Percentiles rank a stretch among this genome's conserved stretches.
phyloP scores from a whole-genome alignment of 2,113 vertebrate species.

The Elanoides forficatus region DNA sequence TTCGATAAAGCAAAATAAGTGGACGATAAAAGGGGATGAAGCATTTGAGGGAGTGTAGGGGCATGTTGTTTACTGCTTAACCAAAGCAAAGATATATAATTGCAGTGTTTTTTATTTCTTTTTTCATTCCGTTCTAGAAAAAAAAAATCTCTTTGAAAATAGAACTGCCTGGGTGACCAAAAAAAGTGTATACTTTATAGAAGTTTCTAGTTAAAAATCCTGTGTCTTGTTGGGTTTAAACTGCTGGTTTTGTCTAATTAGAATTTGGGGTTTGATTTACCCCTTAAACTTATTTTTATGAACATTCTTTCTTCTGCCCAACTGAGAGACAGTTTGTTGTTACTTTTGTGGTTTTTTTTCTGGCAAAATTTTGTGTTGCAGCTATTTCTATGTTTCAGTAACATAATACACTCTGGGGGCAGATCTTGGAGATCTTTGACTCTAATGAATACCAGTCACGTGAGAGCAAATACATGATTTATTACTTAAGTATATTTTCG shows the following conservation, averaged over 20 bases:
- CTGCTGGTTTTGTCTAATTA: constrained; percentile 55
- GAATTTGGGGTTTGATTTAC: constrained; percentile 35
- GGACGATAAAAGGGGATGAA: not conserved
- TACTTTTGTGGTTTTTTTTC: constrained; percentile 26
- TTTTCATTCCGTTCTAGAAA: not conserved
- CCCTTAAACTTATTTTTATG: constrained; percentile 60
- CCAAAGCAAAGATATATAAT: not conserved
- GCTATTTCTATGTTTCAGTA: constrained; percentile 67
- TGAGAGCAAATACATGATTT: constrained; percentile 60
- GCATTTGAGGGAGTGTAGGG: not conserved
- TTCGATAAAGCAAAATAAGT: not conserved
- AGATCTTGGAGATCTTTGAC: constrained; percentile 46
- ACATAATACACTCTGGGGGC: constrained; percentile 62
- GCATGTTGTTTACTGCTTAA: not conserved
- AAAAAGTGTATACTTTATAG: not conserved
- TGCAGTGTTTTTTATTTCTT: not conserved
- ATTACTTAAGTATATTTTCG: constrained; percentile 40
- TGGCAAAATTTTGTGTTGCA: constrained; percentile 53
- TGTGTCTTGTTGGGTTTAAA: constrained; percentile 23
- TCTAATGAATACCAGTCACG: constrained; percentile 57
- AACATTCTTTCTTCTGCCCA: constrained; percentile 65
- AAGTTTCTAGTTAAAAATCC: constrained; percentile 18
- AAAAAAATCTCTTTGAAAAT: not conserved
- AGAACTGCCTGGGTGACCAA: not conserved
- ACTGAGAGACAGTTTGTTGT: constrained; percentile 64